phyloP scores from a whole-genome alignment of 2,113 vertebrate genomes.

The Eptesicus fuscus region DNA sequence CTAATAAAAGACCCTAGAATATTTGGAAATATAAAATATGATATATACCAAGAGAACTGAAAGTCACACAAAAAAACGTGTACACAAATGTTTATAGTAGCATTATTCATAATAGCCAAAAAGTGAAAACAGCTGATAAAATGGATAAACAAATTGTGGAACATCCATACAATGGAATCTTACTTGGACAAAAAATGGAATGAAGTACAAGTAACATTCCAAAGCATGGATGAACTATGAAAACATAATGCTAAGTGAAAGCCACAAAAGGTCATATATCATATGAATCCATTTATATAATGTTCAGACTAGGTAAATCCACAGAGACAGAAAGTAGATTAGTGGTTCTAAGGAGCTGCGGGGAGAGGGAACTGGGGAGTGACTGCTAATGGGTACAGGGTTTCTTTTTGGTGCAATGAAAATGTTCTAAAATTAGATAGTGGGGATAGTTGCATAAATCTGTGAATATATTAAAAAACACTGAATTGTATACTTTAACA shows the following conservation, averaged over 20 bases:
- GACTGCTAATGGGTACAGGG: not conserved
- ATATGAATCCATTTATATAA: not conserved
- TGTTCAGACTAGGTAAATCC: not conserved
- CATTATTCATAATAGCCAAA: not conserved
- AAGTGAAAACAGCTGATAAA: conserved; percentile 1
- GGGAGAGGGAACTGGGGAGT: not conserved
- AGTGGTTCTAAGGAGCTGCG: not conserved
- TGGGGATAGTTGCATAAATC: not conserved
- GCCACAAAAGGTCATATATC: not conserved
- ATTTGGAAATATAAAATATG: conserved; percentile 1
- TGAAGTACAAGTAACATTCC: not conserved
- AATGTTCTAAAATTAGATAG: conserved; percentile 1
- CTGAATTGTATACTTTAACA: not conserved
- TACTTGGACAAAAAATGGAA: not conserved
- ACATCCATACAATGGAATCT: not conserved
- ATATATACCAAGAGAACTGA: not conserved
- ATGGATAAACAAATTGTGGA: not conserved
- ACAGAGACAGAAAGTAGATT: not conserved
- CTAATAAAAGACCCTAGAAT: not conserved
- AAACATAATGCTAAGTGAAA: conserved; percentile 28
- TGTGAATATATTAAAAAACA: not conserved
- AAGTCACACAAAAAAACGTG: not conserved
- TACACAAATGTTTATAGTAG: not conserved
- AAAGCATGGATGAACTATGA: not conserved
- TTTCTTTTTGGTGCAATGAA: not conserved